Evolutionary conservation across 2,888 invertebrate species (phyloP).

Genomic region (Drosophila siamana): DNA sequence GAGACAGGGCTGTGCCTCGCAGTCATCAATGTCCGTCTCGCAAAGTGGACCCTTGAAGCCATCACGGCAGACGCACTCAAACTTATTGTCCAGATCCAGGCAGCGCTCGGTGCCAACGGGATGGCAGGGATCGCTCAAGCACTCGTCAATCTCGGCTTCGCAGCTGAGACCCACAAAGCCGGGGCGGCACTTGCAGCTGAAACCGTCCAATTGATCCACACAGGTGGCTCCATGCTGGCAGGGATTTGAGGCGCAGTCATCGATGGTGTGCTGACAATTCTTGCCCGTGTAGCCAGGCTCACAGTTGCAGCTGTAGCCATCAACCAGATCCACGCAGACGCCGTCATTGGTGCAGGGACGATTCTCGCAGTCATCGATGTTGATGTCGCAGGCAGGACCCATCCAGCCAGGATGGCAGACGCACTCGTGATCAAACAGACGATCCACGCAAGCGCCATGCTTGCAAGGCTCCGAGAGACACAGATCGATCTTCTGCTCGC

Average conservation of each 20-base stretch:
- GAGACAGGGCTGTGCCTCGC: constrained; percentile 92
- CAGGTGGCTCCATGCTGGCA: constrained; percentile 97
- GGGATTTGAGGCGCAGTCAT: constrained; percentile 95
- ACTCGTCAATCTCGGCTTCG: constrained; percentile 97
- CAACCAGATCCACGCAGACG: constrained; percentile 94
- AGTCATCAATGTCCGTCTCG: constrained; percentile 95
- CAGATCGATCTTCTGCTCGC: constrained; percentile 97
- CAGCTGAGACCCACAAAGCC: constrained; percentile 97
- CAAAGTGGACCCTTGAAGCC: constrained; percentile 95
- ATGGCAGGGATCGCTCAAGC: constrained; percentile 95
- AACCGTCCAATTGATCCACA: constrained; percentile 94
- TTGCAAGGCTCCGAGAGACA: constrained; percentile 96
- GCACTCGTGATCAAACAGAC: constrained; percentile 93
- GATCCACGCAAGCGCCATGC: constrained; percentile 97
- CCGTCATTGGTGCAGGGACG: constrained; percentile 97
- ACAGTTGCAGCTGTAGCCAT: constrained; percentile 94
- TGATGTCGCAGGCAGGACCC: constrained; percentile 93
- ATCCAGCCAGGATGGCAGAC: constrained; percentile 97
- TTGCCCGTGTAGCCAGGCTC: constrained; percentile 98
- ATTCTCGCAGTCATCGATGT: constrained; percentile 95
- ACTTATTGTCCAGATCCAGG: constrained; percentile 94
- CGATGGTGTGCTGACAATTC: constrained; percentile 96
- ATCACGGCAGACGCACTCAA: constrained; percentile 94
- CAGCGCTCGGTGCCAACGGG: constrained; percentile 96
- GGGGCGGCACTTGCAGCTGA: constrained; percentile 96